Evolutionary conservation across 2,113 vertebrate genomes (phyloP), one percentile per base, ranked within the genome.

Genomic region (Natator depressus): DNA sequence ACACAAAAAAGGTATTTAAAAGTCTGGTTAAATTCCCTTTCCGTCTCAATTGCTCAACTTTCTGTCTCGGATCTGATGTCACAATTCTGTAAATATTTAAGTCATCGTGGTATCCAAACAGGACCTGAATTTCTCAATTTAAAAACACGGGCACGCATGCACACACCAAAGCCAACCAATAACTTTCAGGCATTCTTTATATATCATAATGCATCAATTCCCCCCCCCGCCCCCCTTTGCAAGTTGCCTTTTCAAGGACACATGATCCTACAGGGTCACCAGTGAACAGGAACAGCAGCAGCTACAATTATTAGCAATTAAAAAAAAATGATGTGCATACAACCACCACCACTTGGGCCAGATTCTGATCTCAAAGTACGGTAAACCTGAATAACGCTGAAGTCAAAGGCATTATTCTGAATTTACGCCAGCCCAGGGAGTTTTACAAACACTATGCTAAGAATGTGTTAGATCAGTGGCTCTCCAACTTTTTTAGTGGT

Each of bases 371-470:
- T 10, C n/a, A 38, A 38, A 38, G 19, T 38, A 19, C 9, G 86
- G 80, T 78, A 96, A 87, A 76, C 69, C 38, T 16, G 92, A 94
- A 91, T 50, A 20, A 82, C 59, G 92, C 78, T 62, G 89, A 90
- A 88, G 83, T 84, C 76, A 88, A 53, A 81, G 85, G 38, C 94
- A 90, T 75, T 76, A 79, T 89, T 94, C 25, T 86, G 86, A 89
- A 93, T 94, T 93, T 93, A 50, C 91, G 76, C 50, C 89, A 93
- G 89, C 42, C 5, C 57, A 86, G 85, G 88, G 86, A 93, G 91
- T 94, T 89, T 87, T 93, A 95, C 88, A 93, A 97, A 94, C 2
- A 49, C 42, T 79, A 82, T 49, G 76, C 89, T 96, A 92, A 96
- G 20, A 97, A 25, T n/a, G 16, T 7, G 16, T 76, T 76, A 46